Evolutionary conservation across 2,797 vertebrate species (phyloP), one percentile per base, ranked within the genome.

Genomic region (Cyclura pinguis): DNA sequence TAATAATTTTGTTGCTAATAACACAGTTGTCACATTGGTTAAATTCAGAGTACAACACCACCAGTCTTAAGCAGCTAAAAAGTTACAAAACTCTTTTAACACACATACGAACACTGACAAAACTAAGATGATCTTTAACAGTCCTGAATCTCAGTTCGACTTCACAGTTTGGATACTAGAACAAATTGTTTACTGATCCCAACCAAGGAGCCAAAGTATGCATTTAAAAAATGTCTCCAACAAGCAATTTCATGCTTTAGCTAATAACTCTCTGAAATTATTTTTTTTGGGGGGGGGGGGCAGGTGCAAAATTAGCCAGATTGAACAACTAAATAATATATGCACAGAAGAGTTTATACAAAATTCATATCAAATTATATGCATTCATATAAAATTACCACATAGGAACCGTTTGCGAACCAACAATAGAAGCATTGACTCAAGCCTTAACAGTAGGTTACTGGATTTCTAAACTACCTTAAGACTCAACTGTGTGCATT

Each of bases 121-220:
- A 88, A 88, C 67, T 29, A 88, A 76, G 81, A 88, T n/a, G 35
- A 74, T 83, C 35, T 50, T 74, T 67, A 74, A 8, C 24, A 6
- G 10, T 69, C 35, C n/a, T 4, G 18, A 24, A 27, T 74, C 72
- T 27, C 27, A 62, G 24, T 29, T 57, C 24, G 20, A 78, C 73
- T 84, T 67, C 55, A 69, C 18, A 80, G 50, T 16, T 50, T 32
- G 74, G 5, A 8, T 64, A 55, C 35, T 8, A 85, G 69, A 85
- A 47, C 27, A 77, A 84, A 69, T 32, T 8, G 73, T 67, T 84
- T 89, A 89, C 20, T 20, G 16, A 62, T 62, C 6, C 6, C 6
- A 67, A 10, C 32, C 29, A 72, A 12, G 12, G 67, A 72, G 32
- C 27, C 32, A 9, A 32, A 72, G 27, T 29, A 29, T 3, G 67